Conservation (phyloP, 2,113 vertebrate genomes). For the Entomyzon cyanotis region DNA sequence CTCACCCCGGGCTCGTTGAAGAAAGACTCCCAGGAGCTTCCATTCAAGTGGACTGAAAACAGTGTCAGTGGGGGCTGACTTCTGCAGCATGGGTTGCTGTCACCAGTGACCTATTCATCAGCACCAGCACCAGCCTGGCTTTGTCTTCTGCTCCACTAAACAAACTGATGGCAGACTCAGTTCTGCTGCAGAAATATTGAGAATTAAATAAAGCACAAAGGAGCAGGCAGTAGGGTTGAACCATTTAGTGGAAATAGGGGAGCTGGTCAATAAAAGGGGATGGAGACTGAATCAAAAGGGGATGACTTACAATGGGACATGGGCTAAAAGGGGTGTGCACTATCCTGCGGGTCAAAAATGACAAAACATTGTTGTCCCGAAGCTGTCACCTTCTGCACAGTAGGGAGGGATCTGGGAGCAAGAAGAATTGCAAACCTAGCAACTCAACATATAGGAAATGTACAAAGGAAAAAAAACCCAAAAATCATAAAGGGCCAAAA, state of each 20-base stretch:
- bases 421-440: conserved; percentile 6
- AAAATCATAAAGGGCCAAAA: background rate
- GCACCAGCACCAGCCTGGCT: conserved; percentile 44
- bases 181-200: conserved; percentile 35
- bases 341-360: conserved; percentile 30
- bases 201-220: conserved; percentile 57
- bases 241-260: conserved; percentile 38
- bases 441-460: background rate
- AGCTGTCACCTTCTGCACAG: conserved; percentile 25
- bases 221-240: conserved; percentile 41
- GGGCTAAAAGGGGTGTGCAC: conserved; percentile 22
- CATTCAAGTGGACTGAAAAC: conserved; percentile 61
- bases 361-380: conserved; percentile 31
- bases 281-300: conserved; percentile 51
- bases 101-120: conserved; percentile 56
- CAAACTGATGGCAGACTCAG: conserved; percentile 28
- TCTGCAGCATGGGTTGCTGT: conserved; percentile 50
- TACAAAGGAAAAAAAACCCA: background rate
- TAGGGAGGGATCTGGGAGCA: background rate
- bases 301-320: conserved; percentile 33
- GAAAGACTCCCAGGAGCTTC: conserved; percentile 53
- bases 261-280: conserved; percentile 58
- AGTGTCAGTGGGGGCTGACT: conserved; percentile 57
- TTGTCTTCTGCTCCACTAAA: conserved; percentile 60
- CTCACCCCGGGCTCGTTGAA: conserved; percentile 42